Base-by-base conservation (phyloP, 2,113 vertebrate species). In the Bufo bufo region DNA sequence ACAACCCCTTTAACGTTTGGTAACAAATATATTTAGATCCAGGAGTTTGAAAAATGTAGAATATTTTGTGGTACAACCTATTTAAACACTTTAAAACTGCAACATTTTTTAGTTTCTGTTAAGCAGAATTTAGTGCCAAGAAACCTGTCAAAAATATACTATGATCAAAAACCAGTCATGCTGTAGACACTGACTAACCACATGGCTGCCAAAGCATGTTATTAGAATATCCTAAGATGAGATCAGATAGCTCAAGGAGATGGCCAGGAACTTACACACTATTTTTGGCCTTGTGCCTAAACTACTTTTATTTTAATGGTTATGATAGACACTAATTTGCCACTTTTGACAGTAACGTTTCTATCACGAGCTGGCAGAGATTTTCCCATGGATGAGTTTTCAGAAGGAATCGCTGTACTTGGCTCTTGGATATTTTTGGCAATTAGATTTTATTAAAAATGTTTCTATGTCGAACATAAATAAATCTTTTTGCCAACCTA, bases 71-170 rank as follows among this genome's bases (percentile, higher is more conserved):
- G 33, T 33, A 33, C 33, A 33, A 33, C 33, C 33, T 1, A 33
- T 6, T 0, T 43, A 80, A 59, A 33, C 8, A 81, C 9, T 17
- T 19, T 47, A 81, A 61, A 81, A 45, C 79, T 61, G 13, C 56
- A 61, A 19, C 8, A 45, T 61, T 61, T 61, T 10, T 61, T 3
- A 45, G 6, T 81, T 14, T 61, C 17, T 33, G 7, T 7, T 23
- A 81, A 45, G 45, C 45, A 49, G 47, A 50, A 50, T 75, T 49
- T 75, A 75, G 72, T 75, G 72, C n/a, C 33, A 58, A 52, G 20
- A 47, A 56, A 43, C 54, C 33, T 80, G 78, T 80, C 54, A 80
- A 33, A 58, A 80, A 19, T 56, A 79, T 80, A 80, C 10, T 80
- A 43, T 59, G 56, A 33, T 43, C 54, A 43, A 17, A 59, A 80